phyloP scores from a whole-genome alignment of 2,797 vertebrate genomes.

The Pipistrellus pipistrellus region DNA sequence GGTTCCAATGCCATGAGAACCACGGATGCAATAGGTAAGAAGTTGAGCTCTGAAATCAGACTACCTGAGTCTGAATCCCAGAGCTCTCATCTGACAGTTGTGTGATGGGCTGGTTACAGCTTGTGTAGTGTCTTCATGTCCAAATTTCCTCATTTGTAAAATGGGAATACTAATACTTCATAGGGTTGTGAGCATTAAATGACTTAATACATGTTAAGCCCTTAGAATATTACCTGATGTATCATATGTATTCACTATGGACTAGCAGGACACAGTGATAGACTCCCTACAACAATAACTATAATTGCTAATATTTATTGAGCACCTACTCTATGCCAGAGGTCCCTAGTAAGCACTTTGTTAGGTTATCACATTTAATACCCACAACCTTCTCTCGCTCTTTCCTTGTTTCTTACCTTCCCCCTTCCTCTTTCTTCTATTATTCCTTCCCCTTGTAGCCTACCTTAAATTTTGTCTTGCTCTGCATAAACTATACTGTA shows the following conservation, averaged over 20 bases:
- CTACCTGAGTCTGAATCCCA: not conserved
- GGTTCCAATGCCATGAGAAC: not conserved
- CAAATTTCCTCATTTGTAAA: not conserved
- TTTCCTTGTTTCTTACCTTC: not conserved
- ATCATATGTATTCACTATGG: fast-evolving
- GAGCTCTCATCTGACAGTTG: not conserved
- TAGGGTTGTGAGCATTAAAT: not conserved
- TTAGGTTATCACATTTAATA: not conserved
- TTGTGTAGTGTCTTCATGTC: not conserved
- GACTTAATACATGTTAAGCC: not conserved
- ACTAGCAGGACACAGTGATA: not conserved
- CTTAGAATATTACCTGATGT: not conserved
- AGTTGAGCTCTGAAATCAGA: not conserved
- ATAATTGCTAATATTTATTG: not conserved
- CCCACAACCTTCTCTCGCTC: not conserved
- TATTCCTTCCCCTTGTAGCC: not conserved
- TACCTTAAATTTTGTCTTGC: not conserved
- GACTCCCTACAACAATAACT: not conserved
- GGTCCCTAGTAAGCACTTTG: not conserved
- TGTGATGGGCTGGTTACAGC: not conserved
- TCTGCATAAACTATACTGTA: not conserved
- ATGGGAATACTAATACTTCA: not conserved
- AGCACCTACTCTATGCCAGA: not conserved
- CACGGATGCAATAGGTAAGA: not conserved
- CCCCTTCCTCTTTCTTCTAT: not conserved